Base-by-base conservation (phyloP, 2,113 vertebrate genomes). In the Notiomystis cincta region DNA sequence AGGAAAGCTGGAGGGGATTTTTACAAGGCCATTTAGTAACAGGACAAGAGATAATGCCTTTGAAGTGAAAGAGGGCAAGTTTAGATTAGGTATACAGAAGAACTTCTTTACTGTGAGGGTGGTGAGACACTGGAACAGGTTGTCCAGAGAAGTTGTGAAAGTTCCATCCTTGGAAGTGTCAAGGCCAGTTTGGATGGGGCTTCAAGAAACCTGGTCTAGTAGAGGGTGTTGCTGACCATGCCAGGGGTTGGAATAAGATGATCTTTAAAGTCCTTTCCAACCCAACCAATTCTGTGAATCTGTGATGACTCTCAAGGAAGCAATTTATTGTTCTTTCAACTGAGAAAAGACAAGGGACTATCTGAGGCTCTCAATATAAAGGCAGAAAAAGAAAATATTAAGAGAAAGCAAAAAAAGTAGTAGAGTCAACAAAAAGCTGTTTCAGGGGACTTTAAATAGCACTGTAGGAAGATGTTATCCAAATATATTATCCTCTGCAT, bases 221-320 rank as follows among this genome's bases (percentile, higher is more conserved):
- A 30, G 30, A 53, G 60, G 20, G 20, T 60, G 13, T n/a, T 0
- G 0, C 12, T 75, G 53, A n/a, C 38, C 45, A 6, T 30, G 7
- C 7, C 13, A 17, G 21, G 10, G 7, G 0, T 10, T 53, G 28
- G 53, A 51, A 82, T 1, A 12, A 33, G 13, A 11, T 45, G 21
- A 42, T 35, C 40, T 82, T 58, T 60, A 25, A 57, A 11, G 44
- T 44, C 7, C 8, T 18, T 44, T 57, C 24, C 14, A 60, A 47
- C 5, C 10, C 45, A 89, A 76, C 54, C 11, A 14, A 31, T 48
- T 61, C 54, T 9, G 3, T 31, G 11, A 35, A 35, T 15, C 25
- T 47, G 3, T 40, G 38, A 33, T 42, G 44, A 53, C 21, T 72
- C 10, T 33, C 58, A 73, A 7, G 10, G 38, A 72, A 82, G 11